phyloP scores from a whole-genome alignment of 2,113 vertebrate genomes.

The Peromyscus maniculatus region DNA sequence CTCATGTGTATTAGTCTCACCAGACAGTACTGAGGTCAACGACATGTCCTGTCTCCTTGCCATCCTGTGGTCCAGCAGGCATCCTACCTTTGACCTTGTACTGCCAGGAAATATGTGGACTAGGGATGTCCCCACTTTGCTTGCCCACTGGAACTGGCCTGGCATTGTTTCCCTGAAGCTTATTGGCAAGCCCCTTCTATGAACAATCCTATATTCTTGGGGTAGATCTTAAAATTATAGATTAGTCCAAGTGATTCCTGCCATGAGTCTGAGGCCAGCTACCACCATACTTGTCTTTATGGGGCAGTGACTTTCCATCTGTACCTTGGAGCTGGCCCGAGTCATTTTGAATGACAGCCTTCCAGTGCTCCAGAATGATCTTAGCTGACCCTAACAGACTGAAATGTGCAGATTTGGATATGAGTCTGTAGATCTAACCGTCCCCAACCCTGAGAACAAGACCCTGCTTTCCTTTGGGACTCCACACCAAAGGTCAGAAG shows the following conservation, averaged over 20 bases:
- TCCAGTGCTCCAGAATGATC: background rate
- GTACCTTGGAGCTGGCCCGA: background rate
- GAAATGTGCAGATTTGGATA: rapidly evolving
- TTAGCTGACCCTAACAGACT: background rate
- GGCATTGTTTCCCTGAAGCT: background rate
- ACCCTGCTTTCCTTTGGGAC: background rate
- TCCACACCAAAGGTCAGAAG: background rate
- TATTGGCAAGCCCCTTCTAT: background rate
- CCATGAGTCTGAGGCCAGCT: background rate
- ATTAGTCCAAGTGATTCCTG: background rate
- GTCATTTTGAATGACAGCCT: background rate
- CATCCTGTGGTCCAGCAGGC: background rate
- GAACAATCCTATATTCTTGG: background rate
- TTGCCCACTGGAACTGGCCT: background rate
- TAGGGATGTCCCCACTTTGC: background rate
- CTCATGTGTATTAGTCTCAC: background rate
- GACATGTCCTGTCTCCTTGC: background rate
- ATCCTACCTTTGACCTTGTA: background rate
- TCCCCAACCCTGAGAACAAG: background rate
- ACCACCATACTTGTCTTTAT: rapidly evolving
- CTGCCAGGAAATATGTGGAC: background rate
- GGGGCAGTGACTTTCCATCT: background rate
- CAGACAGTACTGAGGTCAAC: background rate
- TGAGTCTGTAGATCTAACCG: background rate
- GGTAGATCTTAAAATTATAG: background rate